Evolutionary conservation across 2,797 vertebrate genomes (phyloP).

Genomic region (Chelon labrosus): DNA sequence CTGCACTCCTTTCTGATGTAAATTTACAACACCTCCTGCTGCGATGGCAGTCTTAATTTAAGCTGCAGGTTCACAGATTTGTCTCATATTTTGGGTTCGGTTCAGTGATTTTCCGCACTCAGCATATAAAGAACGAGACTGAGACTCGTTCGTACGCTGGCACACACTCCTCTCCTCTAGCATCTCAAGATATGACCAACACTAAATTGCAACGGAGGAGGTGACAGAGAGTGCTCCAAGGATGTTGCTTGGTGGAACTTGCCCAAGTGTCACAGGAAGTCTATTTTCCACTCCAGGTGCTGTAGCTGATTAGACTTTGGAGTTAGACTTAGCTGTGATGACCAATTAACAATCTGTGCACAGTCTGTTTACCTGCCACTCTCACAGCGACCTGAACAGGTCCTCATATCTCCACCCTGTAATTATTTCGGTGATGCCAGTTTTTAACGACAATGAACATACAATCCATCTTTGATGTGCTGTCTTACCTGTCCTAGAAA

Average conservation of each 20-base stretch:
- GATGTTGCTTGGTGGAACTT: conserved; percentile 41
- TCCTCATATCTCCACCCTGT: background rate
- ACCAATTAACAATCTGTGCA: conserved; percentile 67
- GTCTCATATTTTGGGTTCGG: no score
- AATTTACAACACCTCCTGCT: no score
- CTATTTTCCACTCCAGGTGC: conserved; percentile 77
- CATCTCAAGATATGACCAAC: conserved; percentile 7
- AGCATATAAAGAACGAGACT: background rate
- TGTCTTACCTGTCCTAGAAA: conserved; percentile 1
- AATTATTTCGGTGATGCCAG: conserved; percentile 5
- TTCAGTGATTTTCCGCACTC: no score
- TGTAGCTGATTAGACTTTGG: conserved; percentile 60
- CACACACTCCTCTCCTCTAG: background rate
- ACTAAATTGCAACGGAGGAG: conserved; percentile 9
- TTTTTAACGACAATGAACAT: conserved; percentile 15
- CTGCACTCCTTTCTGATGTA: background rate
- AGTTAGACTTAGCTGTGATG: conserved; percentile 47
- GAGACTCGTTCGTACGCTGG: background rate
- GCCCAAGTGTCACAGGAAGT: conserved; percentile 68
- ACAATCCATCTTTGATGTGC: conserved; percentile 1
- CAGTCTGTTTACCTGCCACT: conserved; percentile 62
- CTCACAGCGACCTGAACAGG: conserved; percentile 21
- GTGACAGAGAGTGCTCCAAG: conserved; percentile 28
- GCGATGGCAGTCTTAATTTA: no score
- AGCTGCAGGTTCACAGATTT: no score